Conservation (phyloP, 2,797 vertebrate genomes). For the Spea hammondii region DNA sequence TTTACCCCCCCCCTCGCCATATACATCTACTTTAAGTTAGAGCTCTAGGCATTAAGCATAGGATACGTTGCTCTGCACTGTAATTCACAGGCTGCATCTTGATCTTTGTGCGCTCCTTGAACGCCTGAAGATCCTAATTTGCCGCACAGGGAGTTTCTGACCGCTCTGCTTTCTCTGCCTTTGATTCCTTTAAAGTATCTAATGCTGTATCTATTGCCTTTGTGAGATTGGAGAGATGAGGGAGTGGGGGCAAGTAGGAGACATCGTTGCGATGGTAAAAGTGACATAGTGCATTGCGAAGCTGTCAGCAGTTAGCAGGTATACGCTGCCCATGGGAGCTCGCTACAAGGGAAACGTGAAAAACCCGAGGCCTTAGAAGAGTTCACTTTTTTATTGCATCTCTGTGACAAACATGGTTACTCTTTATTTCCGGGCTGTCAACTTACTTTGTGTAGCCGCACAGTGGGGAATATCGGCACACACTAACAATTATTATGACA, state of each 20-base stretch:
- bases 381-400: background rate
- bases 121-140: slow-evolving; percentile 29
- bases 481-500: too few species aligned
- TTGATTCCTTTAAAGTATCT: slow-evolving; percentile 43
- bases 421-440: background rate
- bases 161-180: slow-evolving; percentile 24
- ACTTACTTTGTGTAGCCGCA: background rate
- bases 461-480: background rate
- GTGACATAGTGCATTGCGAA: slow-evolving; percentile 40
- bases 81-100: slow-evolving; percentile 11
- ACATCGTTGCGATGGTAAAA: slow-evolving; percentile 33
- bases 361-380: slow-evolving; percentile 12
- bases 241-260: background rate
- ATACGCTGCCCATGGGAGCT: slow-evolving; percentile 16
- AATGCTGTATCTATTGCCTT: slow-evolving; percentile 27
- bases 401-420: background rate
- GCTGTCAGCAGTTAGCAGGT: slow-evolving; percentile 30
- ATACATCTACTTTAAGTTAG: too few species aligned
- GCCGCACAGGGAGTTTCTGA: slow-evolving; percentile 45
- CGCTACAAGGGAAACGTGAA: slow-evolving; percentile 20
- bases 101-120: slow-evolving; percentile 24
- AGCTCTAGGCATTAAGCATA: too few species aligned
- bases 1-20: too few species aligned
- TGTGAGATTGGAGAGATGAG: slow-evolving; percentile 14
- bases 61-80: background rate